Conservation (phyloP, 2,888 invertebrate genomes). For the Smittia sp. region DNA sequence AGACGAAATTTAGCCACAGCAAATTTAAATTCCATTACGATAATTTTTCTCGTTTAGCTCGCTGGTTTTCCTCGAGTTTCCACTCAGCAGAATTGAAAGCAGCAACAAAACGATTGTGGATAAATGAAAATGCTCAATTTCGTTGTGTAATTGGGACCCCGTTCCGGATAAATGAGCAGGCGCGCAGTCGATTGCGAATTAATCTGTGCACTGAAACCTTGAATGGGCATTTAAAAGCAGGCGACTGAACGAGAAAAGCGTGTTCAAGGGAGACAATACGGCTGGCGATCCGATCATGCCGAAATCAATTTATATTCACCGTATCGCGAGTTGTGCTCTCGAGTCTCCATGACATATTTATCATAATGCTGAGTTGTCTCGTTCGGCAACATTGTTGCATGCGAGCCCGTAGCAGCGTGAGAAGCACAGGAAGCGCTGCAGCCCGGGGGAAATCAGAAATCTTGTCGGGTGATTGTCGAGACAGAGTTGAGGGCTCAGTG, state of each 20-base stretch:
- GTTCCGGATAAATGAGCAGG: background rate
- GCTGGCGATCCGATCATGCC: background rate
- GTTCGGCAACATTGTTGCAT: no score
- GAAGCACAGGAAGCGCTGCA: no score
- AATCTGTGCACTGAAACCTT: conserved; percentile 18
- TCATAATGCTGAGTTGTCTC: background rate
- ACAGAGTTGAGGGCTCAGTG: no score
- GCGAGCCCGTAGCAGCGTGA: no score
- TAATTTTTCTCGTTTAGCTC: background rate
- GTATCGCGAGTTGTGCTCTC: background rate
- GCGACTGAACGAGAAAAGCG: background rate
- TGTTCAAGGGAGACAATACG: background rate
- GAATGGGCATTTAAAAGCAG: background rate
- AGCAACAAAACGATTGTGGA: background rate
- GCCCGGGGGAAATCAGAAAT: no score
- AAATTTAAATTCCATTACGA: background rate
- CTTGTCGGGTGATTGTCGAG: no score
- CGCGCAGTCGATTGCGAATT: conserved; percentile 20
- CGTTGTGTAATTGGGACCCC: conserved; percentile 16
- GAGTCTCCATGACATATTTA: conserved; percentile 1
- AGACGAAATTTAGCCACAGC: conserved; percentile 3
- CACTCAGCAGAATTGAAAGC: background rate
- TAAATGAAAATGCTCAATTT: background rate
- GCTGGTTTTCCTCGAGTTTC: background rate
- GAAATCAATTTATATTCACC: conserved; percentile 19